Conservation (phyloP, 2,797 vertebrate genomes). For the Delichon dasypus region DNA sequence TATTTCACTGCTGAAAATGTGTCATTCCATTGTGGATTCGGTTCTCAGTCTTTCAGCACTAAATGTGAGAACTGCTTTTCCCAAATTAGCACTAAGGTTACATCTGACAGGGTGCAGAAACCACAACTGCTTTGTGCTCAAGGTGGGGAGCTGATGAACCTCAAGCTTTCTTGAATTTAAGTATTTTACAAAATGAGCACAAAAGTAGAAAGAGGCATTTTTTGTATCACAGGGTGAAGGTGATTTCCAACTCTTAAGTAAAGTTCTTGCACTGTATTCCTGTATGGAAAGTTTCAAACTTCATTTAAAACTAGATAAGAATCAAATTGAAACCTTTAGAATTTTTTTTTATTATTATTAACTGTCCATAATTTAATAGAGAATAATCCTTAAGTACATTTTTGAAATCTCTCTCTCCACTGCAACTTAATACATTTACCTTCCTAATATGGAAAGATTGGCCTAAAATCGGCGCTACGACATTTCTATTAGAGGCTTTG, state of each 20-base stretch:
- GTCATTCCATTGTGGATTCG: slow-evolving; percentile 53
- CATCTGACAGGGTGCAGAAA: slow-evolving; percentile 66
- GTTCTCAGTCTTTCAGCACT: slow-evolving; percentile 72
- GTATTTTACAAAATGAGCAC: neutral
- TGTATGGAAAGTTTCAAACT: neutral
- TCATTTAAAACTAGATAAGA: neutral
- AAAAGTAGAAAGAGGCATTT: slow-evolving; percentile 20
- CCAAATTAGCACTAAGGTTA: slow-evolving; percentile 69
- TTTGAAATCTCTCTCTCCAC: neutral
- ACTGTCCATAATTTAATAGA: neutral
- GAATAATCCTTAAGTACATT: neutral
- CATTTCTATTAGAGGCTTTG: neutral
- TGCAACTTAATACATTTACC: neutral
- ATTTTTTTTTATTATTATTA: neutral
- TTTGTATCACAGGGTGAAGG: neutral
- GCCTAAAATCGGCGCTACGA: neutral
- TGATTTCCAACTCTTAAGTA: neutral
- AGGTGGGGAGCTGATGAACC: neutral
- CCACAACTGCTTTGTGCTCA: slow-evolving; percentile 1
- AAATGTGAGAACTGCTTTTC: slow-evolving; percentile 71
- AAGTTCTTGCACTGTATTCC: neutral
- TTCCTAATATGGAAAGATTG: slow-evolving; percentile 17
- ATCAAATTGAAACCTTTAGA: neutral
- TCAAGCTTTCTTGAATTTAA: neutral
- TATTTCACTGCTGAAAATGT: slow-evolving; percentile 57